Conservation (phyloP, 2,113 vertebrate genomes). For the Peromyscus leucopus region DNA sequence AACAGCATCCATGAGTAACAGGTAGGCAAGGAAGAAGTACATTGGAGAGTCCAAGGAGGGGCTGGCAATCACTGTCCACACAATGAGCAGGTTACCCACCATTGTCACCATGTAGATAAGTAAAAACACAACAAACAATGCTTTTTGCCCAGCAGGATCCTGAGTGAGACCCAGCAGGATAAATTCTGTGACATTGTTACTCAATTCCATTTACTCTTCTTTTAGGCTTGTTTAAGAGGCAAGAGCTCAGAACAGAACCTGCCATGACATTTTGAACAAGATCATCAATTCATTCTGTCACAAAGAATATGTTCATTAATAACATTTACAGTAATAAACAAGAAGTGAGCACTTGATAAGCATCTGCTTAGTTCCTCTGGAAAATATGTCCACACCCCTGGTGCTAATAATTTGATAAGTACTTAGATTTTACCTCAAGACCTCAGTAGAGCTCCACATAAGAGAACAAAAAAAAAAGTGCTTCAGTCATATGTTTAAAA, state of each 20-base stretch:
- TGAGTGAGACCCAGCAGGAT: neutral
- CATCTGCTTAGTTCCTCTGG: neutral
- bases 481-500: neutral
- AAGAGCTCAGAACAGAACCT: neutral
- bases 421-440: neutral
- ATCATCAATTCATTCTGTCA: neutral
- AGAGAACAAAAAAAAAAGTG: neutral
- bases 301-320: neutral
- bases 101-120: neutral
- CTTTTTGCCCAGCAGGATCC: neutral
- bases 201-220: neutral
- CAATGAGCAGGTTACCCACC: neutral
- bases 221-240: neutral
- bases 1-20: neutral
- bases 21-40: neutral
- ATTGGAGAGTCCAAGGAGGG: neutral
- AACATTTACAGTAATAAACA: neutral
- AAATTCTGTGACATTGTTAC: neutral
- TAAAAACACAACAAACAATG: no score
- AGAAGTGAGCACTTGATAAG: neutral
- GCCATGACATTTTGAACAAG: neutral
- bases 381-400: neutral
- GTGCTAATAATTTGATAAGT: neutral
- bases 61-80: neutral
- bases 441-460: neutral